Evolutionary conservation across 2,888 invertebrate genomes (phyloP).

Genomic region (Drosophila ezoana): DNA sequence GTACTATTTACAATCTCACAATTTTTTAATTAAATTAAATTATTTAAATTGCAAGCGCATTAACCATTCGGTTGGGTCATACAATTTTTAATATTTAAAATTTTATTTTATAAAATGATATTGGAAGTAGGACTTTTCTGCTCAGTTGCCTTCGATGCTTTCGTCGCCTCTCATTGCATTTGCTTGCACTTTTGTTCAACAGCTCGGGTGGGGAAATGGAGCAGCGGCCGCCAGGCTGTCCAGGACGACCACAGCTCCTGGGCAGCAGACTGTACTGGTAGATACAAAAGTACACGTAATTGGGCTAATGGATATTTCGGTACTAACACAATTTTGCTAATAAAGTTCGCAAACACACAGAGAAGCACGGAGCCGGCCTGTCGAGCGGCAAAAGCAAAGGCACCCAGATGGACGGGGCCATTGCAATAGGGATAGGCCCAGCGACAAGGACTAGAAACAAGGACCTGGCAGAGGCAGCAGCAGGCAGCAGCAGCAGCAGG

Average conservation of each 20-base stretch:
- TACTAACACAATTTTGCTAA: constrained; percentile 80
- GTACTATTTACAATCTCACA: no score
- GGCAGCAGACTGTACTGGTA: constrained; percentile 22
- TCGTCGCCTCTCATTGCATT: constrained; percentile 47
- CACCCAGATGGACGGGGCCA: constrained; percentile 16
- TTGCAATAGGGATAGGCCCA: constrained; percentile 11
- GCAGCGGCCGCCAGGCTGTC: neutral
- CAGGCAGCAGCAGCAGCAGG: constrained; percentile 55
- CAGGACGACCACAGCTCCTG: constrained; percentile 10
- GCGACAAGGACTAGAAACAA: constrained; percentile 15
- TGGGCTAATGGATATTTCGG: constrained; percentile 80
- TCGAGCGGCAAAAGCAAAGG: constrained; percentile 1
- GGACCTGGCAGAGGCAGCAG: constrained; percentile 40
- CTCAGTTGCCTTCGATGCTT: constrained; percentile 26
- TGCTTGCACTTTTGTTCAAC: constrained; percentile 63
- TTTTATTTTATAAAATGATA: constrained; percentile 1
- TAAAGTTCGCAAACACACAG: constrained; percentile 75
- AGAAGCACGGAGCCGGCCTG: constrained; percentile 14
- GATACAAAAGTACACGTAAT: constrained; percentile 79
- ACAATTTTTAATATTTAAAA: neutral
- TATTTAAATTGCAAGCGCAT: constrained; percentile 1
- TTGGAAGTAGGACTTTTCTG: constrained; percentile 11
- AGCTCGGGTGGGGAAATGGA: constrained; percentile 21
- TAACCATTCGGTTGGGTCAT: neutral
- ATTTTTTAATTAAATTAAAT: no score